A percentile compares a stretch with the other conserved stretches of the same genome.
Conservation (phyloP, 35 echinoderm and acorn worm genomes). For the Heliocidaris erythrogramma region DNA sequence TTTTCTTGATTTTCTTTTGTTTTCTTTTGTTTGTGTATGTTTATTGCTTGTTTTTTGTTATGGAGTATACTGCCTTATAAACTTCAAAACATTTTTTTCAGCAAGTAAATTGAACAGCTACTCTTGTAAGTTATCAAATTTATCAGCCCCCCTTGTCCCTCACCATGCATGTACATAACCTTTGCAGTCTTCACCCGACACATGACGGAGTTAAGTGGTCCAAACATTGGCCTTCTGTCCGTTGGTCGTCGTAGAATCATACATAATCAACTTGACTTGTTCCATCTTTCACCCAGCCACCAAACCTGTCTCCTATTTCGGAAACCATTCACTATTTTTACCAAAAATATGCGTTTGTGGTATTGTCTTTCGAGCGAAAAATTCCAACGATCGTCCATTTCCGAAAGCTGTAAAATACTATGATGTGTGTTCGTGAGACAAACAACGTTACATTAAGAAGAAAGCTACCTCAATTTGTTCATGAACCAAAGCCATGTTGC, state of each 20-base stretch:
- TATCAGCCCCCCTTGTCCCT: neutral
- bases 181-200: neutral
- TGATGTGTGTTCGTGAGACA: too few species aligned
- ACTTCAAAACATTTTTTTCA: too few species aligned
- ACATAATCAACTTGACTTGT: neutral
- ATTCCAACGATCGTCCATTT: neutral
- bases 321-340: neutral
- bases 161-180: neutral
- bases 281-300: neutral
- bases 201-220: neutral
- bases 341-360: neutral
- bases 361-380: neutral
- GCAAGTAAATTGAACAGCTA: too few species aligned
- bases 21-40: too few species aligned
- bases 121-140: too few species aligned
- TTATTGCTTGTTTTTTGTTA: too few species aligned
- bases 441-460: too few species aligned
- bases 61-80: too few species aligned
- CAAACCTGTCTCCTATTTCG: neutral
- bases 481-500: too few species aligned
- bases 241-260: neutral
- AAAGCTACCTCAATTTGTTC: too few species aligned
- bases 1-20: too few species aligned
- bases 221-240: neutral
- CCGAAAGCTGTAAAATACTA: neutral